phyloP scores from a whole-genome alignment of 2,888 invertebrate species.

The Xanthorhoe designata region DNA sequence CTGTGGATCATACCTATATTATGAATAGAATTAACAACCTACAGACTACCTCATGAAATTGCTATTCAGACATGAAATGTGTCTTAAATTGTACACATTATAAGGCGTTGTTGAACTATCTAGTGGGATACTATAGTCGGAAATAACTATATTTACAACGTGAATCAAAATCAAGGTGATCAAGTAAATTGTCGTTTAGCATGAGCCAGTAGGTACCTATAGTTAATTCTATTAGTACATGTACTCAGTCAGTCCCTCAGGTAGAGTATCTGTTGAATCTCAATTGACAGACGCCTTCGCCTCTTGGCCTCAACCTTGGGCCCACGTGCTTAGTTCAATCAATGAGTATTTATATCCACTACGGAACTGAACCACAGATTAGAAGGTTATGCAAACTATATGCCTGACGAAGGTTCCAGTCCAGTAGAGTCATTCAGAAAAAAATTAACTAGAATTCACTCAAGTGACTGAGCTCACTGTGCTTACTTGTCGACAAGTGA shows the following conservation, averaged over 20 bases:
- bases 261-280: slow-evolving; percentile 59
- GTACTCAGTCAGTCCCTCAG: slow-evolving; percentile 38
- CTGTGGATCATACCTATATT: not conserved
- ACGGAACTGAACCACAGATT: slow-evolving; percentile 29
- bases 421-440: not conserved
- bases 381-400: slow-evolving; percentile 13
- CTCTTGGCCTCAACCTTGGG: slow-evolving; percentile 61
- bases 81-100: not conserved
- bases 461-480: no score
- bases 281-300: slow-evolving; percentile 50
- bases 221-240: slow-evolving; percentile 36
- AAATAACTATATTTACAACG: not conserved
- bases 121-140: not conserved
- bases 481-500: no score
- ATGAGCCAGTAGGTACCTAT: slow-evolving; percentile 28
- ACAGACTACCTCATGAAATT: not conserved
- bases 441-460: no score
- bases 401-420: slow-evolving; percentile 16
- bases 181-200: slow-evolving; percentile 1
- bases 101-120: slow-evolving; percentile 11
- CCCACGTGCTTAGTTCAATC: slow-evolving; percentile 61
- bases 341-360: slow-evolving; percentile 46
- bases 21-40: not conserved
- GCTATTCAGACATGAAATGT: slow-evolving; percentile 2
- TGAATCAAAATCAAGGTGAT: slow-evolving; percentile 18